Conservation (phyloP, 2,888 invertebrate genomes). For the Linnaemya vulpina region DNA sequence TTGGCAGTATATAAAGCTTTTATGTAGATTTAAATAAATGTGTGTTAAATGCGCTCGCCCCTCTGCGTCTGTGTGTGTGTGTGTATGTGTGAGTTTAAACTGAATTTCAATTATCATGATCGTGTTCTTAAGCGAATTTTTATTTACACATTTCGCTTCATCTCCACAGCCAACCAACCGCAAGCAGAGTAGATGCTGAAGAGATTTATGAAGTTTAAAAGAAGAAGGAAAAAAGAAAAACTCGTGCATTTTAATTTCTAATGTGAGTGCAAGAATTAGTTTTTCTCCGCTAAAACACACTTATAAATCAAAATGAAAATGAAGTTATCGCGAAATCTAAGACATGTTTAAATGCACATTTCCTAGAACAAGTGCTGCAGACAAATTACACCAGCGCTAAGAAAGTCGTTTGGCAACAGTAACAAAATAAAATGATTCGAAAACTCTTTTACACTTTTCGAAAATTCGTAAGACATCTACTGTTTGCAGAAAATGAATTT, state of each 20-base stretch:
- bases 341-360: conserved; percentile 31
- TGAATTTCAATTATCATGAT: conserved; percentile 58
- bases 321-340: conserved; percentile 55
- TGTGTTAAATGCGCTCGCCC: too few species aligned
- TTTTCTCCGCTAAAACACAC: background rate
- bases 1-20: conserved; percentile 11
- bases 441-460: too few species aligned
- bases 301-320: conserved; percentile 45
- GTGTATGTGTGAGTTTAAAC: conserved; percentile 19
- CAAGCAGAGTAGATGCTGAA: conserved; percentile 32
- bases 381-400: conserved; percentile 40
- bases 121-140: conserved; percentile 41
- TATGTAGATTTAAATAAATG: conserved; percentile 3
- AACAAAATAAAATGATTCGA: too few species aligned
- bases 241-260: conserved; percentile 16
- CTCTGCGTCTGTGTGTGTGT: background rate
- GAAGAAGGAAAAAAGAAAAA: background rate
- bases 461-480: too few species aligned
- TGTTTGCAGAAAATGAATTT: too few species aligned
- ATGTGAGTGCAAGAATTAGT: background rate
- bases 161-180: conserved; percentile 27
- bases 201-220: conserved; percentile 17
- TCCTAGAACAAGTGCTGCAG: conserved; percentile 28
- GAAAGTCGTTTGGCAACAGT: background rate
- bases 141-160: background rate